phyloP scores from a whole-genome alignment of 1,140 invertebrate genomes.

The Bombus pascuorum region DNA sequence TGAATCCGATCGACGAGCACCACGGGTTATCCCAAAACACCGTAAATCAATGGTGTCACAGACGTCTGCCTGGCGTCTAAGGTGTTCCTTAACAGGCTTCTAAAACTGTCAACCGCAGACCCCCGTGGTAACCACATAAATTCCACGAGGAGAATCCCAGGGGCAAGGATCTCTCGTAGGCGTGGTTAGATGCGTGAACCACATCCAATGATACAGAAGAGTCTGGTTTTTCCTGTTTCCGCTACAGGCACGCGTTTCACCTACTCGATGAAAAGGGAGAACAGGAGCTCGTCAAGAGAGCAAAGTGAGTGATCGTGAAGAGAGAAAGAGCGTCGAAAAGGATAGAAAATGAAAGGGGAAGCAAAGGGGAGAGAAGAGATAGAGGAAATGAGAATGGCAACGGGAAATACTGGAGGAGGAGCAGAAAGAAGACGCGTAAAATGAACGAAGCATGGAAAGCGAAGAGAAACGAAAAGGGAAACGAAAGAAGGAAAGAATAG shows the following conservation, averaged over 20 bases:
- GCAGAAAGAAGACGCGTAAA: too few relatives aligned
- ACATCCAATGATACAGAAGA: background rate
- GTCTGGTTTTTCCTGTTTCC: background rate
- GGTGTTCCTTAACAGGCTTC: constrained; percentile 38
- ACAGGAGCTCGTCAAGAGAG: too few relatives aligned
- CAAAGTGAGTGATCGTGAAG: too few relatives aligned
- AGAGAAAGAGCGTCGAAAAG: too few relatives aligned
- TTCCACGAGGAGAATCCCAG: constrained; percentile 19
- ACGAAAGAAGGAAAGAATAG: too few relatives aligned
- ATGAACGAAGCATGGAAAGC: too few relatives aligned
- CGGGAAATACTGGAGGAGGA: too few relatives aligned
- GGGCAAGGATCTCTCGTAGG: constrained; percentile 32
- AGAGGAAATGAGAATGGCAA: too few relatives aligned
- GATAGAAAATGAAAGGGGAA: too few relatives aligned
- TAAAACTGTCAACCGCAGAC: constrained; percentile 47
- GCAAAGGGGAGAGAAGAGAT: too few relatives aligned
- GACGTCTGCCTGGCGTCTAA: constrained; percentile 7
- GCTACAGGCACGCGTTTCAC: background rate
- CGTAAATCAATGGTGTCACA: constrained; percentile 7
- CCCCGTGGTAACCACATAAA: constrained; percentile 38
- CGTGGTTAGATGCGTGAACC: constrained; percentile 15
- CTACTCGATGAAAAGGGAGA: too few relatives aligned
- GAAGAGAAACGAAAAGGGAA: too few relatives aligned
- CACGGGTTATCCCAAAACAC: background rate
- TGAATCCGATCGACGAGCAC: background rate